Evolutionary conservation across 2,888 invertebrate genomes (phyloP), one percentile per base, ranked within the genome.

Genomic region (Apomyelois bistriatella): DNA sequence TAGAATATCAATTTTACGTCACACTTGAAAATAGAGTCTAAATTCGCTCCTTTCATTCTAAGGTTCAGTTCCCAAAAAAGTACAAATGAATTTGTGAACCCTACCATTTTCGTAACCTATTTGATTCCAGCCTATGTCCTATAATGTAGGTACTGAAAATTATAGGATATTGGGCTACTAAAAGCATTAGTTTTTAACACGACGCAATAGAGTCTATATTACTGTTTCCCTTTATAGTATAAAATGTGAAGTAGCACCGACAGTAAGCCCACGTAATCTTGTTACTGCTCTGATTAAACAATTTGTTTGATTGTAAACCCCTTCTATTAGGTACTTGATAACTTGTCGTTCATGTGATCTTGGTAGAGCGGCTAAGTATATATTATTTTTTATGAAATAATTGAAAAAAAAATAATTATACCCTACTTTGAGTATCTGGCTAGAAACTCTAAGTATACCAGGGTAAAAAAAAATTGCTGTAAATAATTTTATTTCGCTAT

Each of bases 231-330:
- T 4, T 37, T 9, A n/a, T 12, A n/a, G 36, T 10, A n/a, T 37
- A 2, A 22, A n/a, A 12, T 37, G 5, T 37, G 36, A 37, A 37
- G 36, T 37, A 22, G 2, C 22, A 5, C 3, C 22, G 22, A 22
- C 22, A 22, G 10, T 32, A 32, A 30, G 13, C 46, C 46, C 32
- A 32, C 46, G 32, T 46, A 32, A 46, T 46, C 46, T 46, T 50
- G 48, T 53, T 54, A 53, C 62, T 55, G 53, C 52, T 62, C 59
- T 68, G 66, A 68, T 68, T 65, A 69, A 62, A 72, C 70, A 71
- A 64, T 61, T 70, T 68, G 66, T 68, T 59, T 67, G 69, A 70
- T 71, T 66, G 61, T 60, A 56, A 60, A 58, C 62, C 53, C 58
- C 61, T 60, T 68, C 65, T 72, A 56, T 30, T 54, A 58, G 43